Percentiles rank a stretch among this genome's conserved stretches.
Conservation (phyloP, 2,888 invertebrate species). For the Calameuta idolon region DNA sequence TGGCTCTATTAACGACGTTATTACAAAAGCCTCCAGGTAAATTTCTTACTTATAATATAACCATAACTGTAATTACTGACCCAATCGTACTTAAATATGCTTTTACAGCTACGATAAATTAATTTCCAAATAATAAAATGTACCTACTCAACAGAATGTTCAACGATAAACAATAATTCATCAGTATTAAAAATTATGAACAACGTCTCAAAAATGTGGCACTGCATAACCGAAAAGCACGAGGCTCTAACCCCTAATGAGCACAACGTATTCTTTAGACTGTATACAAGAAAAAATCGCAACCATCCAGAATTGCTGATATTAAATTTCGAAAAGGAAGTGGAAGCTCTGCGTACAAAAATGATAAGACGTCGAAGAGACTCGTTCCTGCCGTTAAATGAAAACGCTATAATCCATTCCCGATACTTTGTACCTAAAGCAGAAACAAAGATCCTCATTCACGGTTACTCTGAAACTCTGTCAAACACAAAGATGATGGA, state of each 20-base stretch:
- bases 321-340: conserved; percentile 18
- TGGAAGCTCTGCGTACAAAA: conserved; percentile 22
- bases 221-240: conserved; percentile 22
- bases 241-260: conserved; percentile 20
- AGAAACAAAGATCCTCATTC: conserved; percentile 25
- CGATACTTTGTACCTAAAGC: conserved; percentile 20
- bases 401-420: conserved; percentile 20
- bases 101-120: background rate
- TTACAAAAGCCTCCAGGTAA: background rate
- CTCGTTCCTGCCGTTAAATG: conserved; percentile 5
- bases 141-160: conserved; percentile 8
- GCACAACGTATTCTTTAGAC: conserved; percentile 24
- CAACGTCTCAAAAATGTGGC: conserved; percentile 25
- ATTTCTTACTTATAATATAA: background rate
- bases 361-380: conserved; percentile 17
- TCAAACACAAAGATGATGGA: conserved; percentile 24
- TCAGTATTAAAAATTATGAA: conserved; percentile 14
- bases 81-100: background rate
- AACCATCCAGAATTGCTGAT: conserved; percentile 21
- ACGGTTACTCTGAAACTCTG: conserved; percentile 28
- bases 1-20: background rate
- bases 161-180: conserved; percentile 17
- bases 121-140: background rate
- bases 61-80: background rate
- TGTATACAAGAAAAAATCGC: conserved; percentile 25